Percentiles rank a stretch among this genome's conserved stretches.
phyloP scores from a whole-genome alignment of 2,888 invertebrate genomes.

The Andrena bucephala region DNA sequence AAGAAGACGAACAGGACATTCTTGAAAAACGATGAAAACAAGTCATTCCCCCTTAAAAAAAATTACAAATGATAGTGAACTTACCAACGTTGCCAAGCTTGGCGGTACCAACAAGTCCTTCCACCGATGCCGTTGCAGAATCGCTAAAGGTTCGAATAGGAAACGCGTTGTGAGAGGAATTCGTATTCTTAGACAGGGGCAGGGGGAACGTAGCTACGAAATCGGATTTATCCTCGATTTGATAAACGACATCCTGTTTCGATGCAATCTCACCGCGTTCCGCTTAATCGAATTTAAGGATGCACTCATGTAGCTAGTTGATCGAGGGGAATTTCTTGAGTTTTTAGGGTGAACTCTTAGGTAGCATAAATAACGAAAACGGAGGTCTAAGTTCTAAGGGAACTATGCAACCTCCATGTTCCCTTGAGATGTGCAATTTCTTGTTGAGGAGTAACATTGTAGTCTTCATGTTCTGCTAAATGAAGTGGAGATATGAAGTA shows the following conservation, averaged over 20 bases:
- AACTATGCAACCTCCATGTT: background rate
- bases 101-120: background rate
- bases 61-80: too few species aligned
- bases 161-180: constrained; percentile 62
- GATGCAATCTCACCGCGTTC: constrained; percentile 42
- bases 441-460: background rate
- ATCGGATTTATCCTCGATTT: constrained; percentile 56
- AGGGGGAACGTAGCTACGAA: constrained; percentile 25
- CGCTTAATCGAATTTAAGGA: constrained; percentile 53
- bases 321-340: background rate
- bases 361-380: constrained; percentile 1
- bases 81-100: too few species aligned
- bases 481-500: background rate
- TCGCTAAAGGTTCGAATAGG: constrained; percentile 41
- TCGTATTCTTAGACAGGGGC: constrained; percentile 37
- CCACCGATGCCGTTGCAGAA: constrained; percentile 34
- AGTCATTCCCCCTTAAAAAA: too few species aligned
- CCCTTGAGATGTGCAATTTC: background rate
- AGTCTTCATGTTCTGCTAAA: background rate
- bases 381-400: background rate
- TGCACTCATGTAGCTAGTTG: background rate
- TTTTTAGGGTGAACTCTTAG: background rate
- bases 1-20: too few species aligned
- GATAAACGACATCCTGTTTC: constrained; percentile 51
- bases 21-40: too few species aligned